phyloP scores from a whole-genome alignment of 2,888 invertebrate genomes.

The Alcis repandata region DNA sequence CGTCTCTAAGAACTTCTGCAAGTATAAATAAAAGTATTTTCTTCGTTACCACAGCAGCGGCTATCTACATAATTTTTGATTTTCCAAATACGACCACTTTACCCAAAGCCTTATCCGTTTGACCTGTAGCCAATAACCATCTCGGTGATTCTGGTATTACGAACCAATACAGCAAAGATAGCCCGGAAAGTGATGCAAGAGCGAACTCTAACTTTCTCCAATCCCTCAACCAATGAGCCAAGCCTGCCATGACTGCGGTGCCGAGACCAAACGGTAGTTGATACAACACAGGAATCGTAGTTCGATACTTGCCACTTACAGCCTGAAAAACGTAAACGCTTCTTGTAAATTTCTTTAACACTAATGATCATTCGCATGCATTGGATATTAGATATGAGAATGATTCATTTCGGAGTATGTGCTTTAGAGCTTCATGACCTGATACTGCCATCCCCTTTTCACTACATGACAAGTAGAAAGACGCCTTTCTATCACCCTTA shows the following conservation, averaged over 20 bases:
- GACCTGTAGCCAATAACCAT: conserved; percentile 87
- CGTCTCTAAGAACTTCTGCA: conserved; percentile 66
- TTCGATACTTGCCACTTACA: conserved; percentile 88
- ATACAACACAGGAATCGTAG: conserved; percentile 87
- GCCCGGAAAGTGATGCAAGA: conserved; percentile 81
- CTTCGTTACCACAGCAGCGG: background rate
- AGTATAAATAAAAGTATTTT: conserved; percentile 1
- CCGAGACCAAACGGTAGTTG: conserved; percentile 89
- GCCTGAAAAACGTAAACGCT: conserved; percentile 61
- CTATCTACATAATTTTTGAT: background rate
- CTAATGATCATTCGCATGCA: background rate
- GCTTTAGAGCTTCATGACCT: no score
- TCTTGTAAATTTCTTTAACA: background rate
- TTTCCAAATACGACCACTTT: conserved; percentile 28
- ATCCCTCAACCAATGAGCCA: conserved; percentile 87
- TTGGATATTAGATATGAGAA: no score
- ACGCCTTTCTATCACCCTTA: no score
- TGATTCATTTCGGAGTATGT: no score
- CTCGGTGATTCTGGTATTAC: conserved; percentile 88
- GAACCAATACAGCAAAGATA: conserved; percentile 81
- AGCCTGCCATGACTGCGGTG: conserved; percentile 83
- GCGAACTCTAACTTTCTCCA: conserved; percentile 88
- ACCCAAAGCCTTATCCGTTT: conserved; percentile 79
- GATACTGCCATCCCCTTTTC: no score
- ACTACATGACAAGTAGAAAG: no score